Evolutionary conservation across 2,113 vertebrate genomes (phyloP), one percentile per base, ranked within the genome.

Genomic region (Argyrosomus japonicus): DNA sequence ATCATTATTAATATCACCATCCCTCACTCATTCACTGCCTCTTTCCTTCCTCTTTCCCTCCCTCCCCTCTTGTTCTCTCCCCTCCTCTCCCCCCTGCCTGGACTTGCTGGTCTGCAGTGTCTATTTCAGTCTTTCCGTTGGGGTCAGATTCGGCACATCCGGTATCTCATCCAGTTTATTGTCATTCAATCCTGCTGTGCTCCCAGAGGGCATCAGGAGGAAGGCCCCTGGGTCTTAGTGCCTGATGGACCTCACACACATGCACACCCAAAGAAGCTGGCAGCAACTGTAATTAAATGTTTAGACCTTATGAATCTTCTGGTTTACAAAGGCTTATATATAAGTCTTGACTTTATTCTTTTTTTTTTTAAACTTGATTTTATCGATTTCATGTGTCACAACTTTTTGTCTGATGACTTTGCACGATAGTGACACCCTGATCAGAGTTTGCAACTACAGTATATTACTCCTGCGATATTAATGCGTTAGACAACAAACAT

Each of bases 101-200:
- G 91, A 92, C 91, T 92, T 81, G 84, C 93, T 93, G 90, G 90
- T 88, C 87, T 94, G 90, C 92, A 94, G 89, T 95, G 93, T 96
- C 95, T 96, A 95, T 96, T 97, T 96, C 93, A 95, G 94, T 96
- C 95, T 93, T 95, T 96, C 93, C 94, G 94, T 92, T 92, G 92
- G 93, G 93, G 94, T 96, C 88, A 87, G 92, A 96, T 96, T 96
- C 94, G 88, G 94, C 93, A 94, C 90, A 91, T 95, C 95, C 93
- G 91, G 92, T 95, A 95, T 95, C 93, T 95, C 95, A 95, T 96
- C 95, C 94, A 95, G 91, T 95, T 96, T 95, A 91, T 95, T 95
- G 92, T 94, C 91, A 94, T 95, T 94, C 93, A 93, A 94, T 94
- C 88, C 89, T 58, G 84, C 85, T 92, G 93, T 65, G 87, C 88